Evolutionary conservation across 2,888 invertebrate species (phyloP).

Genomic region (Sarcophaga rosellei): DNA sequence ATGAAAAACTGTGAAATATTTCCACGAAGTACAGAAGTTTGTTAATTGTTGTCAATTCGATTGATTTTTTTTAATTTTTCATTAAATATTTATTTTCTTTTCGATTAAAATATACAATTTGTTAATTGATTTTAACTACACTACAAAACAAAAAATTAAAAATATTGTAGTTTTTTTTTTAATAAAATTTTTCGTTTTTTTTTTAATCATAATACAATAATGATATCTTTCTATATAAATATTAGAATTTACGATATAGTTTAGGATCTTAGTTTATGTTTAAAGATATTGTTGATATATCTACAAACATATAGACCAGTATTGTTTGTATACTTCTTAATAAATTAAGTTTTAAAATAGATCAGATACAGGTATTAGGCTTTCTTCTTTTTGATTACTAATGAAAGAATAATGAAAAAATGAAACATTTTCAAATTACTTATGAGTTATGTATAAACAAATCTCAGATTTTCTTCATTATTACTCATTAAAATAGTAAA

Average conservation of each 20-base stretch:
- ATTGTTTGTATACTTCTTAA: conserved; percentile 14
- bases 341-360: conserved; percentile 46
- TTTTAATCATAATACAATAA: conserved; percentile 28
- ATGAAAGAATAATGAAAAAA: not conserved
- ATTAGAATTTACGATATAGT: conserved; percentile 45
- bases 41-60: too few species aligned
- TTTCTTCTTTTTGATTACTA: conserved; percentile 1
- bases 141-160: conserved; percentile 71
- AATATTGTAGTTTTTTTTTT: conserved; percentile 48
- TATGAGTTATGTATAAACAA: too few species aligned
- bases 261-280: conserved; percentile 8
- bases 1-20: too few species aligned
- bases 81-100: conserved; percentile 40
- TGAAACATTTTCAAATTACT: too few species aligned
- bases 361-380: conserved; percentile 11
- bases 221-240: conserved; percentile 46
- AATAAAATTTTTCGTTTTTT: conserved; percentile 60
- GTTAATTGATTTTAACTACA: conserved; percentile 74
- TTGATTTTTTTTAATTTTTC: not conserved
- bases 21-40: too few species aligned
- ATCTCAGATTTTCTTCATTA: too few species aligned
- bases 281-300: not conserved
- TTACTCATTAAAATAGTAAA: too few species aligned
- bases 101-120: conserved; percentile 63
- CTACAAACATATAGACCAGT: not conserved